Evolutionary conservation across 2,113 vertebrate species (phyloP), one percentile per base, ranked within the genome.

Genomic region (Pycnonotus jocosus): DNA sequence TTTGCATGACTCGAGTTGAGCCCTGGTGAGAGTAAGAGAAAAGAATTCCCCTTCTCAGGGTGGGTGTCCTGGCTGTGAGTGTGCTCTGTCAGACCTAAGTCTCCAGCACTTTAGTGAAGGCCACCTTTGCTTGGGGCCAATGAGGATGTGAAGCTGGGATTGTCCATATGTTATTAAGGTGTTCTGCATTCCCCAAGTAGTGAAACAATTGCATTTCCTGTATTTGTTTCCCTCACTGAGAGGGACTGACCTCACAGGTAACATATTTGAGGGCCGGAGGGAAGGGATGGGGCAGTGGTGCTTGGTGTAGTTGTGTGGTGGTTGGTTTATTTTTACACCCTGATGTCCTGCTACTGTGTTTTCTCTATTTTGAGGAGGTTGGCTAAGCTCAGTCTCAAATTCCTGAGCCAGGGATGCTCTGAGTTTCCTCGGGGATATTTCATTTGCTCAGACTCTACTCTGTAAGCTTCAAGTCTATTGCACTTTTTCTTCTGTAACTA

Each of bases 241-340:
- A 22, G 35, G 31, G 33, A 21, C 13, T 45, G 53, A 27, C 21
- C 27, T 69, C 53, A 20, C 3, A 18, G 20, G 4, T 31, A 33
- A 13, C 0, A 0, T 11, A 25, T 61, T 15, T 27, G 30, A 13
- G 27, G 16, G 9, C 7, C 51, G 18, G 20, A 5, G 5, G 15
- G 7, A 37, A 50, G 25, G 50, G 22, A 4, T 57, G 21, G 17
- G 15, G 10, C 12, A 30, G 37, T 20, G 28, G 17, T 54, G 11
- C 44, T 35, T 54, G 47, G 2, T 37, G 38, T 53, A 21, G 23
- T 7, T 84, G 17, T 27, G 44, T 30, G 16, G 18, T 64, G 10
- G 2, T 60, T 57, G 16, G 7, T 30, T 79, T 14, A 7, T 4
- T 68, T 71, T 74, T 56, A 30, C 2, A 1, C 8, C 3, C 25